Percentiles rank a stretch among this genome's conserved stretches.
Evolutionary conservation across 2,888 invertebrate genomes (phyloP).

Genomic region (Coelinius sp.): DNA sequence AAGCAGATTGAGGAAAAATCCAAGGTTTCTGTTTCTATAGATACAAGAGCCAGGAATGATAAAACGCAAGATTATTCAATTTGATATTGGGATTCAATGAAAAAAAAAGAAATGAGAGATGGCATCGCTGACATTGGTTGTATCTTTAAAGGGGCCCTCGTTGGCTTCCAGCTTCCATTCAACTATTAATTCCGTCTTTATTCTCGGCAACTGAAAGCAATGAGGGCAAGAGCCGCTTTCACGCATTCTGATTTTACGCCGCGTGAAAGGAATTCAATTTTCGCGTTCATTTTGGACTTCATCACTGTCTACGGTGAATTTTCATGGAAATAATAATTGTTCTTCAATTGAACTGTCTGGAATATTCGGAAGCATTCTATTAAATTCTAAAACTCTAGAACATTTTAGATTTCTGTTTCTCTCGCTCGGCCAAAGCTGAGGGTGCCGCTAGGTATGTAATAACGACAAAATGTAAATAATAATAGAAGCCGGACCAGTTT

Average conservation of each 20-base stretch:
- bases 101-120: neutral
- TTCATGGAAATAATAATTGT: neutral
- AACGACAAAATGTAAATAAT: too few species aligned
- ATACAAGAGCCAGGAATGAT: neutral
- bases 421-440: too few species aligned
- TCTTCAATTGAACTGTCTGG: neutral
- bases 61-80: neutral
- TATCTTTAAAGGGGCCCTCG: neutral
- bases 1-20: too few species aligned
- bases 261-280: constrained; percentile 38
- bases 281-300: neutral
- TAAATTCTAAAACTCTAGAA: too few species aligned
- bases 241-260: constrained; percentile 58
- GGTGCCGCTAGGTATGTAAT: too few species aligned
- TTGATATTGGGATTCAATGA: neutral
- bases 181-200: constrained; percentile 20
- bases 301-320: constrained; percentile 14
- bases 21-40: neutral
- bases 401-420: too few species aligned
- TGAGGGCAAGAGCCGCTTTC: constrained; percentile 64
- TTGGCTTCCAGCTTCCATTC: constrained; percentile 5
- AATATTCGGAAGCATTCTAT: too few species aligned
- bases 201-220: neutral
- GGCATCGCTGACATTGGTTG: neutral
- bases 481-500: too few species aligned